Evolutionary conservation across 2,888 invertebrate species (phyloP).

Genomic region (Gortyna flavago): DNA sequence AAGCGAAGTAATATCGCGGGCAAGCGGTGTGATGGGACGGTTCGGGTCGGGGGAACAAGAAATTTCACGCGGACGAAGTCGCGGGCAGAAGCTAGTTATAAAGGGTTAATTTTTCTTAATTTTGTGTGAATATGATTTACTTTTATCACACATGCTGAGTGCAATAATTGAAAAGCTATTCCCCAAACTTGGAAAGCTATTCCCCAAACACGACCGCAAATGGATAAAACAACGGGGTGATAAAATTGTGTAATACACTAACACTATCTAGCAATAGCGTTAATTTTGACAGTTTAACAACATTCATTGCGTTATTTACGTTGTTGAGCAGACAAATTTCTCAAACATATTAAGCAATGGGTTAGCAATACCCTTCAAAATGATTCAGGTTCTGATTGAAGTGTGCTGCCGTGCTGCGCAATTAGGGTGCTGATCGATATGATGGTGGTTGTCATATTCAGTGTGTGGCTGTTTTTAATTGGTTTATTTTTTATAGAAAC

Average conservation of each 20-base stretch:
- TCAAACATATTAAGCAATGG: neutral
- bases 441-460: neutral
- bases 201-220: neutral
- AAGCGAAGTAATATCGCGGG: too few species aligned
- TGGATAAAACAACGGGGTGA: neutral
- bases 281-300: neutral
- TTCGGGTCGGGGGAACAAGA: too few species aligned
- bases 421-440: neutral
- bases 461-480: neutral
- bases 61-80: too few species aligned
- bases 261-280: neutral
- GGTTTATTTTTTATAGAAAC: neutral
- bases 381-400: neutral
- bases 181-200: neutral
- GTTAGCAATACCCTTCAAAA: too few species aligned
- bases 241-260: neutral
- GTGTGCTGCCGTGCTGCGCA: neutral
- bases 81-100: neutral
- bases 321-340: neutral
- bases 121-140: neutral
- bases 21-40: too few species aligned
- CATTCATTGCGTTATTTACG: neutral
- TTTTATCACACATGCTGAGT: constrained; percentile 2
- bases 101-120: neutral
- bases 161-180: neutral